Percentiles rank a stretch among this genome's conserved stretches.
These are phyloP conservation scores for Eugnorisma glareosa DNA, from an alignment of 2,888 invertebrate genomes.

Conservation along the genomic window DNA sequence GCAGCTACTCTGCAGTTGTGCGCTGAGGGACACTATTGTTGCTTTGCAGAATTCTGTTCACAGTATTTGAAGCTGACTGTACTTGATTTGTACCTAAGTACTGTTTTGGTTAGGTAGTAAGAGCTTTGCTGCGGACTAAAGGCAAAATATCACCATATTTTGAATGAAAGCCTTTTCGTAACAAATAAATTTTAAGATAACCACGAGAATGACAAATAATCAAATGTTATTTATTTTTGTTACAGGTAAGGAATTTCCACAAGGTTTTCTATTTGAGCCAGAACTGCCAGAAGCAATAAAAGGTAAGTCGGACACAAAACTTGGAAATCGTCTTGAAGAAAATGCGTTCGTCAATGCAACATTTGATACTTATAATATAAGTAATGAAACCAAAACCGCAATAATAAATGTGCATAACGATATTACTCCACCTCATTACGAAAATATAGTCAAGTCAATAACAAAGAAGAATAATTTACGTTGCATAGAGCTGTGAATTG, in stretches of 20 bases:
- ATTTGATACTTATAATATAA: constrained; percentile 12
- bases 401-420: constrained; percentile 32
- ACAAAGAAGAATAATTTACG: constrained; percentile 64
- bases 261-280: not conserved
- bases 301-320: constrained; percentile 26
- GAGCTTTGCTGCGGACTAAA: constrained; percentile 4
- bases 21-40: constrained; percentile 66
- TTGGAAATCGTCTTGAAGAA: not conserved
- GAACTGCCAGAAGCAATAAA: not conserved
- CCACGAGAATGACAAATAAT: not conserved
- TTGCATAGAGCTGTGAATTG: constrained; percentile 65
- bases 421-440: constrained; percentile 45
- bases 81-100: constrained; percentile 18
- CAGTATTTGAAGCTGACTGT: constrained; percentile 19
- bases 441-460: constrained; percentile 46
- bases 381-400: constrained; percentile 36
- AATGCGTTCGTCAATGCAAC: constrained; percentile 7
- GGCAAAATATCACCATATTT: constrained; percentile 9
- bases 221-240: constrained; percentile 42
- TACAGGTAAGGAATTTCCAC: constrained; percentile 62
- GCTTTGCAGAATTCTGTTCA: constrained; percentile 39
- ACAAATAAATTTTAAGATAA: not conserved
- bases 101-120: constrained; percentile 1
- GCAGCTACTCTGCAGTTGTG: constrained; percentile 61
- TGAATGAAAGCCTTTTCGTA: not conserved